Percentiles rank a stretch among this genome's conserved stretches.
phyloP scores from a whole-genome alignment of 2,113 vertebrate species.

The Syrmaticus mikado region DNA sequence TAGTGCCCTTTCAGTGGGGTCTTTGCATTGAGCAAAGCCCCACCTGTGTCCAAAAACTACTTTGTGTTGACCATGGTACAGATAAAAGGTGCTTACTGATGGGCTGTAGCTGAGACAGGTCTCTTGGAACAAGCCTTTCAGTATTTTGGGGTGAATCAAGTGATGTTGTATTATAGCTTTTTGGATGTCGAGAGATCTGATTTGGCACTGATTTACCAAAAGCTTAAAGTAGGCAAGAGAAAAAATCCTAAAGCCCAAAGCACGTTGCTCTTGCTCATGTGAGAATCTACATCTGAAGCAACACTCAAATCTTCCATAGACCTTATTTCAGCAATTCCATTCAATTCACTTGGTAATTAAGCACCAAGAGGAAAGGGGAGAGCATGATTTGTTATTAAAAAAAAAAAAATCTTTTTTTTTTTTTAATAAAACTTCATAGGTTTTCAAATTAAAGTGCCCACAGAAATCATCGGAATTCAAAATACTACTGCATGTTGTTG shows the following conservation, averaged over 20 bases:
- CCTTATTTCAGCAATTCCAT: neutral
- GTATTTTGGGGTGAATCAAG: neutral
- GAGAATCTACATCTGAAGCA: neutral
- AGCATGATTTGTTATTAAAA: neutral
- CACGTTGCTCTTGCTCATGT: neutral
- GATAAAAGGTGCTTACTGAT: neutral
- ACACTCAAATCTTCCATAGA: neutral
- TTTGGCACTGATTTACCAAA: neutral
- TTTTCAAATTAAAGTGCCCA: neutral
- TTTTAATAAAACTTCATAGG: neutral
- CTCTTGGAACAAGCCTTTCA: neutral
- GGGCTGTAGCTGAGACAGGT: neutral
- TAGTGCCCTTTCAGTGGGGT: neutral
- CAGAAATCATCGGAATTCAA: neutral
- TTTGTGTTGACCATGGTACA: neutral
- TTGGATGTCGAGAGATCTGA: neutral
- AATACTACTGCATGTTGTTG: neutral
- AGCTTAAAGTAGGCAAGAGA: neutral
- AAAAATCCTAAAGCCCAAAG: neutral
- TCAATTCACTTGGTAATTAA: neutral
- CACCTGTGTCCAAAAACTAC: neutral
- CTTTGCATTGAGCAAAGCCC: rapidly evolving
- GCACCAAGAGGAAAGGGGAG: neutral
- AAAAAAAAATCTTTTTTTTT: neutral
- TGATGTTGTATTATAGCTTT: rapidly evolving